Evolutionary conservation across 1,140 invertebrate species (phyloP), one percentile per base, ranked within the genome.

Genomic region (Caenorhabditis remanei): DNA sequence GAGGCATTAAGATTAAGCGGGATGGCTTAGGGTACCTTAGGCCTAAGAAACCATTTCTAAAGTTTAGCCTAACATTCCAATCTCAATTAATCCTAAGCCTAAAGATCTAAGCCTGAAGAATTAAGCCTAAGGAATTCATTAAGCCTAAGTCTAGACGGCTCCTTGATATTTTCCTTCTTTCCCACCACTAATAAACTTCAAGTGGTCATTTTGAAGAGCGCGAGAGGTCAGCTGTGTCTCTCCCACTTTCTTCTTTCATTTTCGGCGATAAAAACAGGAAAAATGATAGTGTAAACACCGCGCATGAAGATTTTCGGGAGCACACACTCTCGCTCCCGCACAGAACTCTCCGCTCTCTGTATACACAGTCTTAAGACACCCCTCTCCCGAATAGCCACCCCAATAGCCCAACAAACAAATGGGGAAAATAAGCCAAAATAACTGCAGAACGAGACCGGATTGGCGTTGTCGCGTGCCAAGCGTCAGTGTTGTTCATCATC

Each of bases 391-490:
- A 4, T n/a, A 16, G 13, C 24, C 63, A 65, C 24, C 21, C 21
- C 65, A 21, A 48, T 3, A 32, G 11, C n/a, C 11, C 50, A 79
- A 71, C 41, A 71, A 46, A 58, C 55, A 58, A 14, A 58, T 5
- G 19, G 16, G n/a, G 8, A 58, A 58, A 8, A 46, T 46, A 5
- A 24, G 46, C 71, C 46, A 50, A 79, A 79, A 79, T 79, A 79
- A 50, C 46, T 85, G 32, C 85, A 85, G 85, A 85, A 71, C 55
- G 63, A 87, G 86, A 87, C 67, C 55, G 65, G 43, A 65, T 65
- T 87, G 75, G 86, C 82, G 21, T 53, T 87, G 56, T 71, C 82
- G 46, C 71, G 86, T 63, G 86, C 86, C 50, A 87, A 87, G 86
- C 53, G 86, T 41, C 86, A 87, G 75, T 87, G 86, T 43, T 87